phyloP scores from a whole-genome alignment of 2,113 vertebrate species.

The Mirounga angustirostris region DNA sequence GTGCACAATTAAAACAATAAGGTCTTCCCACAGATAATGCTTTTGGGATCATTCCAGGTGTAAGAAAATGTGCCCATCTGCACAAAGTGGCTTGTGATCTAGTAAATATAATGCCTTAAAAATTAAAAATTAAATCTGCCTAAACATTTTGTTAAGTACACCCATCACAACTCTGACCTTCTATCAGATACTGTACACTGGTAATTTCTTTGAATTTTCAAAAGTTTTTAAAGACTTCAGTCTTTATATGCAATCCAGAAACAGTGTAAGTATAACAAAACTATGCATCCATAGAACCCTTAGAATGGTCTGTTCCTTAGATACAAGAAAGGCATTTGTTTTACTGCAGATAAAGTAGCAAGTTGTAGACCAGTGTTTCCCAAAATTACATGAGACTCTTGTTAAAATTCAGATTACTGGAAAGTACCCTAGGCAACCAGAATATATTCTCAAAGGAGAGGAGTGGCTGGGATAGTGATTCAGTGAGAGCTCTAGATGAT shows the following conservation, averaged over 20 bases:
- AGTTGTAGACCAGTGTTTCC: background rate
- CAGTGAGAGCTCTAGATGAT: background rate
- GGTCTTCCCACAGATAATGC: conserved; percentile 65
- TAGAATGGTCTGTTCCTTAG: background rate
- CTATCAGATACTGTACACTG: background rate
- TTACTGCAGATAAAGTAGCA: background rate
- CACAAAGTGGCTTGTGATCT: conserved; percentile 51
- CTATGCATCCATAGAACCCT: background rate
- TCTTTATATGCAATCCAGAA: background rate
- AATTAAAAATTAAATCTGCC: background rate
- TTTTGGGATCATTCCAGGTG: conserved; percentile 74
- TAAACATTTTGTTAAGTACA: background rate
- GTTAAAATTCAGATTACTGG: background rate
- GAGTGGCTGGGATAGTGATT: fast-evolving
- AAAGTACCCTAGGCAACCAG: background rate
- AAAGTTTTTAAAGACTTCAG: background rate
- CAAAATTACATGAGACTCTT: background rate
- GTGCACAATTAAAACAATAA: conserved; percentile 81
- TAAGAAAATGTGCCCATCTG: conserved; percentile 55
- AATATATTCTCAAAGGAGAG: background rate
- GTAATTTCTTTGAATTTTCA: background rate
- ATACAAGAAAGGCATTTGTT: background rate
- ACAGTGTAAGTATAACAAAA: background rate
- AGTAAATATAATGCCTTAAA: conserved; percentile 30
- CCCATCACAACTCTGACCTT: background rate